These are phyloP conservation scores for Microtus montanus DNA, from an alignment of 2,113 vertebrate species.

Conservation along the genomic window DNA sequence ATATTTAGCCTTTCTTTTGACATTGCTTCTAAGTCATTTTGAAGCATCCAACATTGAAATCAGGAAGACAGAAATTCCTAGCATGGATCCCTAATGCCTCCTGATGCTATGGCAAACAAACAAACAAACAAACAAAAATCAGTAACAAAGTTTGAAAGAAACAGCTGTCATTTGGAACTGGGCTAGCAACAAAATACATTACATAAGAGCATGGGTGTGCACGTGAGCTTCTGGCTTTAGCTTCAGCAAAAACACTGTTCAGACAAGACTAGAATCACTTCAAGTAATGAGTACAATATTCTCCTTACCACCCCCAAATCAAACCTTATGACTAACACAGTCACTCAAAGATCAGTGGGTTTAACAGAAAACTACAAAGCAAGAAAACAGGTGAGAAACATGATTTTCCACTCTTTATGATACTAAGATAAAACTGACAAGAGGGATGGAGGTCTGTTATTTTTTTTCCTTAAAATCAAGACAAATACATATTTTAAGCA, in stretches of 20 bases:
- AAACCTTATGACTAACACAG: slow-evolving; percentile 14
- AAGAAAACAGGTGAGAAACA: slow-evolving; percentile 29
- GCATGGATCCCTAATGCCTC: not conserved
- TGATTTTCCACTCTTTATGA: not conserved
- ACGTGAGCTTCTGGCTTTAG: not conserved
- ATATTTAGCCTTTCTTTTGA: not conserved
- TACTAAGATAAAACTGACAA: slow-evolving; percentile 22
- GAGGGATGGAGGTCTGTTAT: not conserved
- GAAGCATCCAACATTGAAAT: slow-evolving; percentile 32
- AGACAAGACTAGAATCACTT: slow-evolving; percentile 34
- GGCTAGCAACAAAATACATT: not conserved
- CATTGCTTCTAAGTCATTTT: slow-evolving; percentile 7
- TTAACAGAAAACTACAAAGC: not conserved
- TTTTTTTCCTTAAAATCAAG: slow-evolving; percentile 17
- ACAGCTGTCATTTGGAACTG: not conserved
- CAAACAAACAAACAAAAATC: slow-evolving; percentile 26
- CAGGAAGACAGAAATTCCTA: not conserved
- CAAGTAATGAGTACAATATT: not conserved
- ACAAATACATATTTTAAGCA: slow-evolving; percentile 49
- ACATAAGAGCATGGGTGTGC: not conserved
- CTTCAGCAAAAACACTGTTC: not conserved
- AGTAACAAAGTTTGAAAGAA: slow-evolving; percentile 38
- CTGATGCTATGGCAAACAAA: not conserved
- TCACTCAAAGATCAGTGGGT: not conserved
- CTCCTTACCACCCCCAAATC: not conserved